These are phyloP conservation scores for Colostygia pectinataria DNA, from an alignment of 2,888 invertebrate genomes.

Conservation along the genomic window DNA sequence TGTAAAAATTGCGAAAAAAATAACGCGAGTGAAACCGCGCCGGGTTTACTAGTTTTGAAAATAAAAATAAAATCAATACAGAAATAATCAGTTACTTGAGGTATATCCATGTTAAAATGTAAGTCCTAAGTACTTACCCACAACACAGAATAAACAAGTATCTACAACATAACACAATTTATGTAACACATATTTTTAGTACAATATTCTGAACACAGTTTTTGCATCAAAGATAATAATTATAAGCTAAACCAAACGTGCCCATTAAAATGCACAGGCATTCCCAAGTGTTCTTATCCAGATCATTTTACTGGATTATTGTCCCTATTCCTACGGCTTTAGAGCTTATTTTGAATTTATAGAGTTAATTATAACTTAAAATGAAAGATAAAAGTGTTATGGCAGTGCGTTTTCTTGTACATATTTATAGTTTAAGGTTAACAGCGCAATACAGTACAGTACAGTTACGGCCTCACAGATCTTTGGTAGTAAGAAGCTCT, in stretches of 20 bases:
- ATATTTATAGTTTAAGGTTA: conserved; percentile 18
- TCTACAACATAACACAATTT: too few species aligned
- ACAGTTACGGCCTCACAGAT: too few species aligned
- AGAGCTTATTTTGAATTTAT: conserved; percentile 1
- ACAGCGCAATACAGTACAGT: neutral
- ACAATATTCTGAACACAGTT: conserved; percentile 6
- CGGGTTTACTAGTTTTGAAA: too few species aligned
- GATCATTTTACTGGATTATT: neutral
- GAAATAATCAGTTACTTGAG: too few species aligned
- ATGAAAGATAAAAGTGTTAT: conserved; percentile 16
- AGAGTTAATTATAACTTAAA: conserved; percentile 14
- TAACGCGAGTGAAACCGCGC: too few species aligned
- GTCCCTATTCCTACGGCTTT: neutral
- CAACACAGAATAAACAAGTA: too few species aligned
- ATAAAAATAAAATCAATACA: too few species aligned
- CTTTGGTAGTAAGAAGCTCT: too few species aligned
- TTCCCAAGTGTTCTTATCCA: conserved; percentile 9
- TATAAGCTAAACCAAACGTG: conserved; percentile 3
- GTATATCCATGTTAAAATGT: too few species aligned
- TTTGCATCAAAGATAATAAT: conserved; percentile 10
- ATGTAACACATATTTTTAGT: too few species aligned
- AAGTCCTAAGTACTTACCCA: too few species aligned
- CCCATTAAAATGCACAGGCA: conserved; percentile 10
- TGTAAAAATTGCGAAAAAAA: too few species aligned
- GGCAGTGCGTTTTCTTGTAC: conserved; percentile 14